phyloP scores from a whole-genome alignment of 2,888 invertebrate genomes.

The Andricus quercusramuli region DNA sequence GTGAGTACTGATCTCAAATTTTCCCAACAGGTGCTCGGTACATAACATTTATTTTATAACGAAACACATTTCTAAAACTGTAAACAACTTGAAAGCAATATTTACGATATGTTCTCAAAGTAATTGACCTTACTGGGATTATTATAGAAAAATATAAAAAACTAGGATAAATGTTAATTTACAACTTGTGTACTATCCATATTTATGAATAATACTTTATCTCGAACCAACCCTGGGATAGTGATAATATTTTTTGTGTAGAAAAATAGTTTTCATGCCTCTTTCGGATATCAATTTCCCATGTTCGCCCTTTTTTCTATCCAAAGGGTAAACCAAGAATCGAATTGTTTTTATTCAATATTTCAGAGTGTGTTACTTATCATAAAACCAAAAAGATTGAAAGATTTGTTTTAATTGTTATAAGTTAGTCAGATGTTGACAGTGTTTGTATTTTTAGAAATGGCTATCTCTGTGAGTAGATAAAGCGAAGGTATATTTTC shows the following conservation, averaged over 20 bases:
- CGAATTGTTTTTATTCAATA: neutral
- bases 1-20: neutral
- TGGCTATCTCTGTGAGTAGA: neutral
- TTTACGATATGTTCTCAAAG: neutral
- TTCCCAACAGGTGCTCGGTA: neutral
- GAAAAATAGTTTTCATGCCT: neutral
- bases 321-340: neutral
- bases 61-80: neutral
- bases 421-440: neutral
- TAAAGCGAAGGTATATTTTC: neutral
- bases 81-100: neutral
- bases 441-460: neutral
- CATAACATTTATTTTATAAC: neutral
- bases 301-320: neutral
- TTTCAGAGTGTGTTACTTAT: neutral
- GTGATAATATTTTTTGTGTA: neutral
- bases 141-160: no score
- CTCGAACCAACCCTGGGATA: neutral
- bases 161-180: neutral
- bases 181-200: neutral
- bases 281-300: neutral
- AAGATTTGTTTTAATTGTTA: neutral
- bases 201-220: neutral
- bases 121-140: neutral
- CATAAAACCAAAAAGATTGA: neutral